phyloP scores from a whole-genome alignment of 2,888 invertebrate genomes.

The Leptopilina syphax region DNA sequence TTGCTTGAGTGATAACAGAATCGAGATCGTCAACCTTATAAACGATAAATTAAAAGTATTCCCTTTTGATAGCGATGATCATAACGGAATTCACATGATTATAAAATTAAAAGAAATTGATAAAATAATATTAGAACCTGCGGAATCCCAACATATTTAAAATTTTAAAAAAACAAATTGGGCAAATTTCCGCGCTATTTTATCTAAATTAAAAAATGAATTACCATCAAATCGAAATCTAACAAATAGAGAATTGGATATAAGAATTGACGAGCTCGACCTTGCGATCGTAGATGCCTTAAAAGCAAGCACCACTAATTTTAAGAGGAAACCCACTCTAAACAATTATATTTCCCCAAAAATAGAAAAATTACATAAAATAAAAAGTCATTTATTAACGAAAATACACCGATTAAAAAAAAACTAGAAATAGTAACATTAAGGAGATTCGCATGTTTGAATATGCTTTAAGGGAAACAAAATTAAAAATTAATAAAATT shows the following conservation, averaged over 20 bases:
- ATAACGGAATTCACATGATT: background rate
- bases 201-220: background rate
- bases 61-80: background rate
- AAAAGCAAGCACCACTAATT: background rate
- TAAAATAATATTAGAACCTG: background rate
- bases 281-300: background rate
- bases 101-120: background rate
- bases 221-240: background rate
- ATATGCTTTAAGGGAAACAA: background rate
- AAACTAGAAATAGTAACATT: background rate
- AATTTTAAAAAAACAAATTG: conserved; percentile 3
- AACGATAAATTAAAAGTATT: background rate
- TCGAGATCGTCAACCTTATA: background rate
- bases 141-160: background rate
- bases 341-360: background rate
- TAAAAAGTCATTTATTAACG: background rate
- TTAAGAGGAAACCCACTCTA: background rate
- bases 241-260: background rate
- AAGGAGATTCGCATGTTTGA: background rate
- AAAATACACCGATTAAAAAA: background rate
- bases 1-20: background rate
- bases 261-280: background rate
- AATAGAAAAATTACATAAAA: background rate
- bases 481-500: background rate
- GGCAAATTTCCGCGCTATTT: background rate